Evolutionary conservation across 2,888 invertebrate species (phyloP), one percentile per base, ranked within the genome.

Genomic region (Schizaphis graminum): DNA sequence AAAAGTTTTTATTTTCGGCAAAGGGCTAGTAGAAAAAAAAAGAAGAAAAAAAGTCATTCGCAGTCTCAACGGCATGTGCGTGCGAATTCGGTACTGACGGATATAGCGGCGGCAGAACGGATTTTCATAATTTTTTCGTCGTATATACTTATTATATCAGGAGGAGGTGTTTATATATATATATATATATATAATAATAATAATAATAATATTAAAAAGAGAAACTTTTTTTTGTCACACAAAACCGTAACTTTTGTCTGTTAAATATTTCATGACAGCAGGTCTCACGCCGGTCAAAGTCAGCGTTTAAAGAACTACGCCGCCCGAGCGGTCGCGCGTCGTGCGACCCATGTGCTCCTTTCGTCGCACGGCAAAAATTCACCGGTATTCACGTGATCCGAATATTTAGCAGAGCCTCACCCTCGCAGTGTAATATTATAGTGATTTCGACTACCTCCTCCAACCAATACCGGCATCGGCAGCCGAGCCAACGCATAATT

Each of bases 201-300:
- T 53, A 53, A 53, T 61, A 47, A 85, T 44, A 28, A 57, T 49
- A 41, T n/a, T 57, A 84, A 77, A n/a, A 57, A 93, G 41, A 26
- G 44, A 47, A 92, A 92, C 92, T 92, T 92, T 84, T 28, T 53
- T 91, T 93, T 93, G 85, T 84, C 44, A 57, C n/a, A 56, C 26
- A 13, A 94, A 91, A 94, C 91, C 91, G 88, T 89, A 91, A 94
- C 94, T 94, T 93, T 94, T 21, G 94, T 94, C 94, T 94, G 94
- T 94, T 94, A 94, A 94, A 94, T 94, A 94, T 94, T 94, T 94
- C 94, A 94, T 94, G 94, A 94, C 91, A 47, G 94, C 89, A 53
- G 85, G 94, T 94, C 86, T 85, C 89, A 41, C 13, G 89, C 61
- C 94, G 90, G 90, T 86, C 90, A 94, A 94, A 94, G 94, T 85